Evolutionary conservation across 1,140 invertebrate genomes (phyloP).

Genomic region (Leucophenga varia): DNA sequence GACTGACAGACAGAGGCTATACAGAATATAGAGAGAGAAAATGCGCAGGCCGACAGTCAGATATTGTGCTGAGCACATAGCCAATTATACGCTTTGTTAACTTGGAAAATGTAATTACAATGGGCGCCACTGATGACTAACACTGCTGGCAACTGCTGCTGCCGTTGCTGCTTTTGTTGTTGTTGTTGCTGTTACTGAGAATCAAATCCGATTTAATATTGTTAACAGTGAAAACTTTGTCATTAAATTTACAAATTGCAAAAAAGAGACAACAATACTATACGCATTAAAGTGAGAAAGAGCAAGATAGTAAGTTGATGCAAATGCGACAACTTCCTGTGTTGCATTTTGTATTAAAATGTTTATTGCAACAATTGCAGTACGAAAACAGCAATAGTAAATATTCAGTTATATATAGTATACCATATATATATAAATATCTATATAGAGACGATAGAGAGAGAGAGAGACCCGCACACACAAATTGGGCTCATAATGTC

Average conservation of each 20-base stretch:
- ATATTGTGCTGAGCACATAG: slow-evolving; percentile 19
- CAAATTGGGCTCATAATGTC: slow-evolving; percentile 31
- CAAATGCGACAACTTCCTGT: too few species aligned
- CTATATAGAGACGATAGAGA: too few species aligned
- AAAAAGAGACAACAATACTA: too few species aligned
- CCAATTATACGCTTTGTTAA: slow-evolving; percentile 53
- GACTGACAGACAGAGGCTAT: too few species aligned
- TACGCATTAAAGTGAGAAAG: background rate
- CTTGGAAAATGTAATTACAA: slow-evolving; percentile 53
- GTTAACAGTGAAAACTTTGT: slow-evolving; percentile 52
- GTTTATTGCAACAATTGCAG: too few species aligned
- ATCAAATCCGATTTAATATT: slow-evolving; percentile 54
- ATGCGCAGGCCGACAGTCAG: too few species aligned
- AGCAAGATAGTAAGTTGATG: too few species aligned
- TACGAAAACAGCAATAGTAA: too few species aligned
- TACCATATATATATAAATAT: too few species aligned
- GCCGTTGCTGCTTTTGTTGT: background rate
- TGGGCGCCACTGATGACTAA: slow-evolving; percentile 17
- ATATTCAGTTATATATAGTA: too few species aligned
- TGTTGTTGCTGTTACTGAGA: background rate
- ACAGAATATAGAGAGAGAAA: too few species aligned
- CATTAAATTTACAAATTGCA: slow-evolving; percentile 42
- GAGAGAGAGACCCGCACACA: background rate
- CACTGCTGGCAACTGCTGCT: background rate
- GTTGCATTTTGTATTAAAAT: too few species aligned